Evolutionary conservation across 2,888 invertebrate species (phyloP).

Genomic region (Sphaerophoria taeniata): DNA sequence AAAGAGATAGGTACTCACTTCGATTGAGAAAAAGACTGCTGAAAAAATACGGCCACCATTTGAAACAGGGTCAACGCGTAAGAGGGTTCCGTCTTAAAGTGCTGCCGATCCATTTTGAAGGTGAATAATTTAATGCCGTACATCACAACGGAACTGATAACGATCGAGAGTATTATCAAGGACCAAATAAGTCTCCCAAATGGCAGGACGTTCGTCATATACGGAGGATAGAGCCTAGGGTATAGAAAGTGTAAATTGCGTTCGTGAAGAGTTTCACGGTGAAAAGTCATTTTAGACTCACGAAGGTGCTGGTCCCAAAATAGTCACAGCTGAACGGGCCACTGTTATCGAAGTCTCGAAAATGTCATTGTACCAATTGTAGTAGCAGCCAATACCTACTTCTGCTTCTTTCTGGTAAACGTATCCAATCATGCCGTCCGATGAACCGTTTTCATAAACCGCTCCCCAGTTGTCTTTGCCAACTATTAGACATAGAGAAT

Average conservation of each 20-base stretch:
- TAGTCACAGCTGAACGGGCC: constrained; percentile 80
- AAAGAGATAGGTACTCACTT: constrained; percentile 70
- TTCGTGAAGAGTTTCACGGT: neutral
- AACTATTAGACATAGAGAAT: constrained; percentile 74
- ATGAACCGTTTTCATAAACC: constrained; percentile 79
- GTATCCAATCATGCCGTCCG: constrained; percentile 80
- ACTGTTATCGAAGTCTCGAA: constrained; percentile 80
- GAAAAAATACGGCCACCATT: constrained; percentile 80
- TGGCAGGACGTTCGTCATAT: constrained; percentile 79
- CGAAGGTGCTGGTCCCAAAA: constrained; percentile 80
- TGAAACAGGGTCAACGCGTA: constrained; percentile 77
- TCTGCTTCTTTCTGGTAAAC: constrained; percentile 79
- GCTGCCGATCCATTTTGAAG: constrained; percentile 53
- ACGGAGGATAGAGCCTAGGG: constrained; percentile 79
- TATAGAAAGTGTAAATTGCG: neutral
- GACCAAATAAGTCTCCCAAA: constrained; percentile 78
- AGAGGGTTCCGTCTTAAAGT: constrained; percentile 6
- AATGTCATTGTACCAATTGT: constrained; percentile 81
- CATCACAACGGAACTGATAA: constrained; percentile 77
- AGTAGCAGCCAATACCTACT: constrained; percentile 81
- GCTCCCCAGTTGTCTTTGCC: constrained; percentile 81
- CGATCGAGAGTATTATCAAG: constrained; percentile 76
- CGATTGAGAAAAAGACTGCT: constrained; percentile 79
- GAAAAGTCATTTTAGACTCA: constrained; percentile 64
- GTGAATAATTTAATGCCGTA: constrained; percentile 76